Evolutionary conservation across 1,140 invertebrate species (phyloP).

Genomic region (Caenorhabditis briggsae): DNA sequence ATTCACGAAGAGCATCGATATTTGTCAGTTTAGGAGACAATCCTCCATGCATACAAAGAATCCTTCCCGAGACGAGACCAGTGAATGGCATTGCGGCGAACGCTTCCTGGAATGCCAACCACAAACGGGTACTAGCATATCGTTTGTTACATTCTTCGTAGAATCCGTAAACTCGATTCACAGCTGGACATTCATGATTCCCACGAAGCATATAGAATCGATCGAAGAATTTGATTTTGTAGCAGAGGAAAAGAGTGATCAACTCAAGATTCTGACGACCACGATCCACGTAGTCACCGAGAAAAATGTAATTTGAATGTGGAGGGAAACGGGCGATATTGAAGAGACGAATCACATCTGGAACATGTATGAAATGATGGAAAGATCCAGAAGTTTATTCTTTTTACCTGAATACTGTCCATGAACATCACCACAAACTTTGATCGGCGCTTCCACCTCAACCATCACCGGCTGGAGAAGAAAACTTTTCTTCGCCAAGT

Average conservation of each 20-base stretch:
- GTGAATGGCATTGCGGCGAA: slow-evolving; percentile 57
- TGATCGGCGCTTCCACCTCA: slow-evolving; percentile 18
- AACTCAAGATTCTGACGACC: slow-evolving; percentile 69
- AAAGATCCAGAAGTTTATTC: too few species aligned
- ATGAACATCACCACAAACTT: slow-evolving; percentile 46
- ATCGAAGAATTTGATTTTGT: slow-evolving; percentile 31
- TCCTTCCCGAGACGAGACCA: slow-evolving; percentile 81
- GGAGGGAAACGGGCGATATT: slow-evolving; percentile 25
- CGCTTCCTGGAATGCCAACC: slow-evolving; percentile 78
- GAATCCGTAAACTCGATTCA: slow-evolving; percentile 82
- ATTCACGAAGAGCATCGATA: slow-evolving; percentile 72
- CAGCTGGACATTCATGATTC: slow-evolving; percentile 82
- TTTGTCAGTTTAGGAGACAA: slow-evolving; percentile 84
- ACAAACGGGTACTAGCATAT: slow-evolving; percentile 79
- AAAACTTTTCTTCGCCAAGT: slow-evolving; percentile 19
- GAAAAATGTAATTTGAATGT: slow-evolving; percentile 29
- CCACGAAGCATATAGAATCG: slow-evolving; percentile 80
- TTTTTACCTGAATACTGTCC: slow-evolving; percentile 35
- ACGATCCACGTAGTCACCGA: slow-evolving; percentile 51
- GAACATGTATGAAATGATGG: background rate
- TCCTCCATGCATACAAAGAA: slow-evolving; percentile 88
- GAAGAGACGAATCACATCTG: slow-evolving; percentile 7
- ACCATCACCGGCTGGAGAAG: slow-evolving; percentile 10
- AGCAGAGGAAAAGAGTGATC: slow-evolving; percentile 41
- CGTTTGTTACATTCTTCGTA: slow-evolving; percentile 82